A percentile compares a stretch with the other conserved stretches of the same genome.
Evolutionary conservation across 2,797 vertebrate species (phyloP).

Genomic region (Rhabdophis nuchalis): DNA sequence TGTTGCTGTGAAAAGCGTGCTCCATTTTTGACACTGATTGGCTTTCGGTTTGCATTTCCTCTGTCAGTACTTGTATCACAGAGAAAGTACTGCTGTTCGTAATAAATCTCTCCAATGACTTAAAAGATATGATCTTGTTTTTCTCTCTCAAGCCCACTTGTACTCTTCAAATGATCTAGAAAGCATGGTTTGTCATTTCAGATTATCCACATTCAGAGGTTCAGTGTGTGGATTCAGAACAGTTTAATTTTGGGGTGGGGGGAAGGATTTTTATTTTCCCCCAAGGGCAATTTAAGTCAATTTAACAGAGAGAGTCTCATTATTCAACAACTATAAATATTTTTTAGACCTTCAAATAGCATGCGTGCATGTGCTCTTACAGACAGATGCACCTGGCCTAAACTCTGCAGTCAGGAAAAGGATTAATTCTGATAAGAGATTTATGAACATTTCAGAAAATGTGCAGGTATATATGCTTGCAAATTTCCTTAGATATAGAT

Average conservation of each 20-base stretch:
- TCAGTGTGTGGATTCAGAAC: neutral
- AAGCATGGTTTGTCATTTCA: neutral
- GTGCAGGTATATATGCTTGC: neutral
- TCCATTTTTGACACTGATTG: neutral
- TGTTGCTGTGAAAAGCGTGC: neutral
- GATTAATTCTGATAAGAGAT: neutral
- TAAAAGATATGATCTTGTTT: neutral
- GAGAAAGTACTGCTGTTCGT: neutral
- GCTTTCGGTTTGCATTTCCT: neutral
- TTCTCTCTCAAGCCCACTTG: neutral
- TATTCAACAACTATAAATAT: neutral
- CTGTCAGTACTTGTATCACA: neutral
- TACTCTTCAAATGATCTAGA: neutral
- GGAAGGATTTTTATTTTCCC: neutral
- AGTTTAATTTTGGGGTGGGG: neutral
- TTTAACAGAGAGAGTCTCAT: neutral
- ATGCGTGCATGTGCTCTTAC: neutral
- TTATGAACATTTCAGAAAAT: neutral
- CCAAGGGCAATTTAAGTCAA: neutral
- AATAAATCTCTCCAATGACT: neutral
- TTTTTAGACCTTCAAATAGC: neutral
- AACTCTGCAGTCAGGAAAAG: neutral
- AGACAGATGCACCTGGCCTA: neutral
- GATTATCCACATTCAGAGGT: neutral
- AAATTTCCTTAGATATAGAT: neutral